Percentiles rank a stretch among this genome's conserved stretches.
These are phyloP conservation scores for Lepidostoma basale DNA, from an alignment of 1,140 invertebrate species.

Conservation along the genomic window DNA sequence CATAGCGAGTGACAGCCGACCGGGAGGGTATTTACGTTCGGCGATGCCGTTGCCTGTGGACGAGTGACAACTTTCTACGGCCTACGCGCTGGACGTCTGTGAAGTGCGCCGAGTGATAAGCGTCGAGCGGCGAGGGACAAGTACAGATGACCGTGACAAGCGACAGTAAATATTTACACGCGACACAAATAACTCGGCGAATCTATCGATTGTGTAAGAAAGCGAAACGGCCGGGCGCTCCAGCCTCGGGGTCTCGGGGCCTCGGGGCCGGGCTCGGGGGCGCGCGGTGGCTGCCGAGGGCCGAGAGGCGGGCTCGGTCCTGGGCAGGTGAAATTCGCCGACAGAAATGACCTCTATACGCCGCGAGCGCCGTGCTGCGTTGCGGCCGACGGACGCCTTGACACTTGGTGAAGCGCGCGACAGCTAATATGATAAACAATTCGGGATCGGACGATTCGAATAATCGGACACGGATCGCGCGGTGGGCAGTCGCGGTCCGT, in stretches of 20 bases:
- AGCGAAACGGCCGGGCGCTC: background rate
- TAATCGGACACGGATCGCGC: background rate
- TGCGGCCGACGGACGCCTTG: slow-evolving; percentile 54
- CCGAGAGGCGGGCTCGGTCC: slow-evolving; percentile 53
- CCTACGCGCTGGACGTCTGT: too few species aligned
- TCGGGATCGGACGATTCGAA: background rate
- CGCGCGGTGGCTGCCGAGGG: background rate
- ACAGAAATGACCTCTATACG: slow-evolving; percentile 59
- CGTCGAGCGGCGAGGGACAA: background rate
- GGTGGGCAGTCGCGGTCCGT: slow-evolving; percentile 1
- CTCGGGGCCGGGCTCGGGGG: slow-evolving; percentile 50
- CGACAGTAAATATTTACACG: slow-evolving; percentile 18
- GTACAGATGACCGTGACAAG: slow-evolving; percentile 7
- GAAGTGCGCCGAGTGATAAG: too few species aligned
- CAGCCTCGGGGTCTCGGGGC: background rate
- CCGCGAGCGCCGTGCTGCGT: slow-evolving; percentile 55
- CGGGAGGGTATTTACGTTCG: too few species aligned
- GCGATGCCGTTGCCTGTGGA: too few species aligned
- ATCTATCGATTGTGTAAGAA: slow-evolving; percentile 8
- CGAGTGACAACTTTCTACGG: background rate
- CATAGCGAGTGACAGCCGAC: too few species aligned
- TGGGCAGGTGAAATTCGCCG: slow-evolving; percentile 55
- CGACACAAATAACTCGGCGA: slow-evolving; percentile 5
- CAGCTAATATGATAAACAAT: background rate
- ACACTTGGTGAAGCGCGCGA: slow-evolving; percentile 48